Evolutionary conservation across 2,888 invertebrate species (phyloP), one percentile per base, ranked within the genome.

Genomic region (Temnothorax unifasciatus): DNA sequence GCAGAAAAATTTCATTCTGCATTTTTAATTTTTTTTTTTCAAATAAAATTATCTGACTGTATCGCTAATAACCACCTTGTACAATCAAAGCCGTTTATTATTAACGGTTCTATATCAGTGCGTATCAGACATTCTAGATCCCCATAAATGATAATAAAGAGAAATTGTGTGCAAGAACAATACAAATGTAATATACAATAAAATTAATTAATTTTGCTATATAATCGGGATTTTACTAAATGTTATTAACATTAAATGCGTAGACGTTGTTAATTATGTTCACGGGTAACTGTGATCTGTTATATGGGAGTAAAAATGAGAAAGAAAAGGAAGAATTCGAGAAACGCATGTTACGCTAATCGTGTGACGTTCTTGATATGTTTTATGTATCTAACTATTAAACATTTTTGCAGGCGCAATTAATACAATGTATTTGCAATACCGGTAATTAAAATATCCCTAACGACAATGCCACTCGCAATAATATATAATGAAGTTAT

Each of bases 301-400:
- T 89, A 85, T 86, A 86, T 87, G 38, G n/a, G 89, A 90, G 90
- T 85, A 92, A 92, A 92, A 86, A 87, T 91, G 82, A 89, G 29
- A 64, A 57, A 77, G 6, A 21, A 71, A 38, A 66, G 5, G 11
- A 41, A 21, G 54, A 52, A 85, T 88, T 83, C 38, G 74, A 88
- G 85, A 88, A 87, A 88, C 85, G 76, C 76, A 82, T 83, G 61
- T 87, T 82, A 81, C 84, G 79, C 59, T 87, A 86, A 86, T 86
- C 76, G 57, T 74, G 75, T 85, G 83, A 90, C 82, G 73, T 87
- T 85, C 90, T 90, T 90, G 90, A 90, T 90, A 90, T 90, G 90
- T 90, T 91, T 90, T 87, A 91, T 87, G 84, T 90, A 87, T 89
- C 84, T 88, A 90, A 91, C 82, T 89, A 88, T 88, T 91, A 88